Base-by-base conservation (phyloP, 2,797 vertebrate genomes). In the Etheostoma perlongum region DNA sequence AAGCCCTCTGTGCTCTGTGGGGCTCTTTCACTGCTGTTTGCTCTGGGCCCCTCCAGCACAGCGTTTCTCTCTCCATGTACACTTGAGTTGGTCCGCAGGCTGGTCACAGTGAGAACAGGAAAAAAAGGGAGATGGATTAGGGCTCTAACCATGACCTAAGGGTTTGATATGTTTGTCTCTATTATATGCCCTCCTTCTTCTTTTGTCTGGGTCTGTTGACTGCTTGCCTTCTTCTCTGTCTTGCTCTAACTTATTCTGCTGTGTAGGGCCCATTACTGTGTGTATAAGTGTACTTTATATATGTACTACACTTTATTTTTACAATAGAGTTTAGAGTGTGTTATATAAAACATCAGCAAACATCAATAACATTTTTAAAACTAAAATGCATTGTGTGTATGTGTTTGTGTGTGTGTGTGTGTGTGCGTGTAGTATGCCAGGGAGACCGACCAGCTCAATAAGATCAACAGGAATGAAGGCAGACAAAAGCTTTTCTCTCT, bases 391-490 rank as follows among this genome's bases (percentile, higher is more conserved):
- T 14, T 61, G 77, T 84, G 49, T 93, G 59, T 92, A 67, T 82
- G 6, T 59, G 77, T 84, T 51, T 93, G 59, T 92, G 69, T 82
- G 6, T 59, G 77, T 84, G 52, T 93, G 58, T 92, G 69, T 79
- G 6, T 61, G 77, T 83, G 52, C 93, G 59, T 92, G 67, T 90
- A 99, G 98, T 99, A 97, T 0, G 96, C 95, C 81, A 95, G 97
- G 94, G 98, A 99, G 94, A 99, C 97, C 0, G 98, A 99, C 71
- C 98, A 98, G 84, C 91, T 98, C 79, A 99, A 97, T 93, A 99
- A 97, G 92, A 94, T 98, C 75, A 98, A 96, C 94, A 95, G 98
- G 87, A 98, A 96, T 6, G 98, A 99, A 54, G 95, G 96, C 87
- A 95, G 98, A 87, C 98, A 96, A 83, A 99, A 96, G 88, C 96